Percentiles rank a stretch among this genome's conserved stretches.
Conservation (phyloP, 2,113 vertebrate genomes). For the Machaerirhynchus nigripectus region DNA sequence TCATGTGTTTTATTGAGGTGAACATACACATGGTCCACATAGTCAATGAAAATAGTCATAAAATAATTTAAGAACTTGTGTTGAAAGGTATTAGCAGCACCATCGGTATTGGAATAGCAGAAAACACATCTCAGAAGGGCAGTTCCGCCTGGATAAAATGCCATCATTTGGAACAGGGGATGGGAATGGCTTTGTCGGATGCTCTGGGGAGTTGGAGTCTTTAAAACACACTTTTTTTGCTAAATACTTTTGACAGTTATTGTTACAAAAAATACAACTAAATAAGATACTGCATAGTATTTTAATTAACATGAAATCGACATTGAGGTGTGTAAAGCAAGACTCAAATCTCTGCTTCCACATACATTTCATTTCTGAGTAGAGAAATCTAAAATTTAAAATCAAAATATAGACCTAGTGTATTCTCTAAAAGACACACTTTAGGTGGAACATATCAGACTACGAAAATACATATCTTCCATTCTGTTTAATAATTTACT, state of each 20-base stretch:
- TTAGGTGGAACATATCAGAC: constrained; percentile 65
- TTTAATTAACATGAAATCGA: constrained; percentile 64
- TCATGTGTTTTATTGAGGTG: constrained; percentile 75
- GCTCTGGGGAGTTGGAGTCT: background rate
- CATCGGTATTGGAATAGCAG: constrained; percentile 69
- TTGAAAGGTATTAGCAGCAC: constrained; percentile 70
- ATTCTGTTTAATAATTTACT: constrained; percentile 81
- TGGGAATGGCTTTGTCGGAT: constrained; percentile 17
- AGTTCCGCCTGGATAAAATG: constrained; percentile 19
- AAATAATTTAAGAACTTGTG: constrained; percentile 77
- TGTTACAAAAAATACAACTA: constrained; percentile 66
- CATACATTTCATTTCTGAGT: constrained; percentile 67
- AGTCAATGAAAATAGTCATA: constrained; percentile 68
- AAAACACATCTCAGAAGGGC: constrained; percentile 49
- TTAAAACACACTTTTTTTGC: constrained; percentile 31
- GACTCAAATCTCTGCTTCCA: constrained; percentile 60
- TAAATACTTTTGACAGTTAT: constrained; percentile 48
- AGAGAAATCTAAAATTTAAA: constrained; percentile 77
- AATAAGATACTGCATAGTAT: constrained; percentile 74
- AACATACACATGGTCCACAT: constrained; percentile 68
- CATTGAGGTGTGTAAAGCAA: constrained; percentile 53
- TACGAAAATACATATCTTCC: constrained; percentile 82
- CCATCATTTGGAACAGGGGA: background rate
- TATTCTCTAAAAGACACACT: constrained; percentile 76
- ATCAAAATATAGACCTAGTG: constrained; percentile 73